A percentile compares a stretch with the other conserved stretches of the same genome.
Evolutionary conservation across 2,113 vertebrate genomes (phyloP).

Genomic region (Sander vitreus): DNA sequence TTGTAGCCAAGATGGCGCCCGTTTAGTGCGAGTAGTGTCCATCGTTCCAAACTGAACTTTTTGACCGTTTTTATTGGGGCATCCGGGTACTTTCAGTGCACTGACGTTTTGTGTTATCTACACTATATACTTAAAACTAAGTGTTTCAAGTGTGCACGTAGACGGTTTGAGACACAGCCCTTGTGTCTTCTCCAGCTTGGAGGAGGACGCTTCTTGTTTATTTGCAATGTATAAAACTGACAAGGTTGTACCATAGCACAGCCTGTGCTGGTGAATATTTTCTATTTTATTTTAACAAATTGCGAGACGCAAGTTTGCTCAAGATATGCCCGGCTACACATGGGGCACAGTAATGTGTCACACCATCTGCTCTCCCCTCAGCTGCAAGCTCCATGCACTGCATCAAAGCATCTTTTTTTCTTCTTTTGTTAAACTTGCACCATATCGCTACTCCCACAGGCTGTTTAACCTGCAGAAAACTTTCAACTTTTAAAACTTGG

Average conservation of each 20-base stretch:
- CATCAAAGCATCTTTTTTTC: background rate
- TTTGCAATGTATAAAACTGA: constrained; percentile 4
- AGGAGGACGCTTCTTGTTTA: constrained; percentile 12
- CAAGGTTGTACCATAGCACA: background rate
- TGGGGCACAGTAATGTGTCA: constrained; percentile 30
- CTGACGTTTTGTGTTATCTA: too few relatives aligned
- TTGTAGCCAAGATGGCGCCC: too few relatives aligned
- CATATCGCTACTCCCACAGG: background rate
- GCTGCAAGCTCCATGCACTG: constrained; percentile 1
- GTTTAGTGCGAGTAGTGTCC: too few relatives aligned
- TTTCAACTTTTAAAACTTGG: constrained; percentile 13
- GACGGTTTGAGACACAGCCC: too few relatives aligned
- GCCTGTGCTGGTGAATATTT: constrained; percentile 31
- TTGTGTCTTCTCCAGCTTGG: background rate
- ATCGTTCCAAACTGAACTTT: too few relatives aligned
- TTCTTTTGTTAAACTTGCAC: background rate
- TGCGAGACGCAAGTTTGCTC: constrained; percentile 1
- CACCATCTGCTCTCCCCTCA: constrained; percentile 44
- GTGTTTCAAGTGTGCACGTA: too few relatives aligned
- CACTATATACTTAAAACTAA: too few relatives aligned
- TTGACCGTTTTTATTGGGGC: too few relatives aligned
- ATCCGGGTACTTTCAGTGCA: too few relatives aligned
- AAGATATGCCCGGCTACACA: constrained; percentile 19
- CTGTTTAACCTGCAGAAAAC: constrained; percentile 22
- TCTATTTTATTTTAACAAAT: constrained; percentile 39